Evolutionary conservation across 2,888 invertebrate species (phyloP).

Genomic region (Cheilosia soror): DNA sequence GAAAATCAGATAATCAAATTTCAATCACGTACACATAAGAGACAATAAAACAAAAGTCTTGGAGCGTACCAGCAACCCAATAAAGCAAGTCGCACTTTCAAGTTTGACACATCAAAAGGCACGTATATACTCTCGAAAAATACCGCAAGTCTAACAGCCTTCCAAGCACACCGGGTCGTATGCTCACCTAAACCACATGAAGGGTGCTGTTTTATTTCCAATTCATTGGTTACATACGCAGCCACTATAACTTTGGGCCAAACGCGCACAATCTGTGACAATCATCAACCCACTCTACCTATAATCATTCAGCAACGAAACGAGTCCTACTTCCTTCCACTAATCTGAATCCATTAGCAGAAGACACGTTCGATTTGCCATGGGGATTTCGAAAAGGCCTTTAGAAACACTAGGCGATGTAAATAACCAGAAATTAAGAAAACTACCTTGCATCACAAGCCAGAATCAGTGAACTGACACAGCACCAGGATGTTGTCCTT

Average conservation of each 20-base stretch:
- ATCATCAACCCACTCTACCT: constrained; percentile 36
- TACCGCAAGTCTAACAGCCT: constrained; percentile 34
- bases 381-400: constrained; percentile 2
- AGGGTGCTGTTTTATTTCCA: constrained; percentile 65
- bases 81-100: constrained; percentile 46
- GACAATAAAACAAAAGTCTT: constrained; percentile 57
- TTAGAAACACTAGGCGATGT: constrained; percentile 32
- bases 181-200: constrained; percentile 54
- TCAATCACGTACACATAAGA: constrained; percentile 61
- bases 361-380: constrained; percentile 56
- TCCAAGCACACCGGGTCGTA: constrained; percentile 17
- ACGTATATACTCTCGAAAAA: neutral
- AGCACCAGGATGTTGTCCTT: constrained; percentile 31
- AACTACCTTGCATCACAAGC: constrained; percentile 28
- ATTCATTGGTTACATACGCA: constrained; percentile 61
- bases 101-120: constrained; percentile 60
- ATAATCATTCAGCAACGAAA: constrained; percentile 37
- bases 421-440: constrained; percentile 38
- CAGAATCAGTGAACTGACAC: constrained; percentile 46
- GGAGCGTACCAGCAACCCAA: constrained; percentile 58
- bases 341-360: constrained; percentile 60
- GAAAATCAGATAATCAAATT: constrained; percentile 57
- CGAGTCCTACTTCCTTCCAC: constrained; percentile 35
- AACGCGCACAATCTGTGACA: constrained; percentile 64
- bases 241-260: constrained; percentile 12